A percentile compares a stretch with the other conserved stretches of the same genome.
These are phyloP conservation scores for Lasiurus cinereus DNA, from an alignment of 2,113 vertebrate species.

Conservation along the genomic window DNA sequence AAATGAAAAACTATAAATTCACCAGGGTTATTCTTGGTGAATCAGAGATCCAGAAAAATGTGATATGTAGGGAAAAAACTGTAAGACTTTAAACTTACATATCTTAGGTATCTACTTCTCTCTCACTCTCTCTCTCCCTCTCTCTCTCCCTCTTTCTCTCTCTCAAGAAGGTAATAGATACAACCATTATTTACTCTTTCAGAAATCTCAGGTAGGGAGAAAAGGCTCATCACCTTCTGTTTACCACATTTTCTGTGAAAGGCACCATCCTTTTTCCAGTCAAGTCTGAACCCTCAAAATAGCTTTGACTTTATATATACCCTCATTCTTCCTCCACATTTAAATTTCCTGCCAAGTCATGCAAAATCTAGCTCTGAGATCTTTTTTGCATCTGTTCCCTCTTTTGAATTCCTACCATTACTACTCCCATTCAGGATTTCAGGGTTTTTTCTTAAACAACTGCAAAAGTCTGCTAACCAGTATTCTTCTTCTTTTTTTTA, in stretches of 20 bases:
- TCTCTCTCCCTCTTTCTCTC: background rate
- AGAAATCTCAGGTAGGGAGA: background rate
- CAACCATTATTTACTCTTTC: background rate
- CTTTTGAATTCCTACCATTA: background rate
- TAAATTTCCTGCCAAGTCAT: constrained; percentile 40
- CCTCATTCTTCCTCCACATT: constrained; percentile 1
- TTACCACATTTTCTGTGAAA: background rate
- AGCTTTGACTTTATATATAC: background rate
- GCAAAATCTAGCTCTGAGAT: background rate
- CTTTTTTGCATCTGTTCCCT: background rate
- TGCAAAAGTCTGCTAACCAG: background rate
- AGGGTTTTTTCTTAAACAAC: background rate
- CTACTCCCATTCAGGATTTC: background rate
- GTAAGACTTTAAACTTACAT: background rate
- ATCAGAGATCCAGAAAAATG: constrained; percentile 3
- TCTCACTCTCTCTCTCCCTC: background rate
- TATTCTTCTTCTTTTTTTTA: background rate
- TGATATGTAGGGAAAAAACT: background rate
- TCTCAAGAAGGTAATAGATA: background rate
- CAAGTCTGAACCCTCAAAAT: constrained; percentile 7
- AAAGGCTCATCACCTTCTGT: background rate
- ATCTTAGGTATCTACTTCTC: background rate
- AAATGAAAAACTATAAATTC: constrained; percentile 11
- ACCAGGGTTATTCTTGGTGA: background rate
- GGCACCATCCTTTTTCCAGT: background rate